These are phyloP conservation scores for Catharus bicknelli DNA, from an alignment of 2,113 vertebrate genomes.

Conservation along the genomic window DNA sequence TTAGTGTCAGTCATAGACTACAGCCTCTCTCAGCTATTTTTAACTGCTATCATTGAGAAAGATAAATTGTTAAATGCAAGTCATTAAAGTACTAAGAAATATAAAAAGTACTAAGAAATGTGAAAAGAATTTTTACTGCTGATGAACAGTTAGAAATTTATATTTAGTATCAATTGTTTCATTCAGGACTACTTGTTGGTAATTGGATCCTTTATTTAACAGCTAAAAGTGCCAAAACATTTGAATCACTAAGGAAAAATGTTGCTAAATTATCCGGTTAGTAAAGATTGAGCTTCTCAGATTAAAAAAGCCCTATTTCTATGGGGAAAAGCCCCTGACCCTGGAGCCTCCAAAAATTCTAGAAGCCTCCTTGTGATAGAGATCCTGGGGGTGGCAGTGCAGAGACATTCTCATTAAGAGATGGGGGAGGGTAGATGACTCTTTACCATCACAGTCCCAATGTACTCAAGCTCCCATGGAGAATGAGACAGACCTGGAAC, in stretches of 20 bases:
- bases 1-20: background rate
- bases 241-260: background rate
- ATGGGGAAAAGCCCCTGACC: background rate
- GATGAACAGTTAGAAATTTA: background rate
- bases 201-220: constrained; percentile 10
- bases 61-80: background rate
- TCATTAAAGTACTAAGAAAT: background rate
- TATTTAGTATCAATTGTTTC: background rate
- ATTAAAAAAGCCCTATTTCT: background rate
- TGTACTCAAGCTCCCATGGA: background rate
- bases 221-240: background rate
- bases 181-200: background rate
- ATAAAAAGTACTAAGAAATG: background rate
- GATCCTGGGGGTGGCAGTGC: background rate
- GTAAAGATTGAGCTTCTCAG: background rate
- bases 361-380: background rate
- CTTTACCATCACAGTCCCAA: background rate
- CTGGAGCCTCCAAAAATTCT: background rate
- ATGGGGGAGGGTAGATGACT: background rate
- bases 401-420: background rate
- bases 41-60: background rate
- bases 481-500: background rate
- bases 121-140: background rate
- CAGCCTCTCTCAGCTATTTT: background rate
- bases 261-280: background rate